Base-by-base conservation (phyloP, 2,888 invertebrate species). In the Polylopha cassiicola region DNA sequence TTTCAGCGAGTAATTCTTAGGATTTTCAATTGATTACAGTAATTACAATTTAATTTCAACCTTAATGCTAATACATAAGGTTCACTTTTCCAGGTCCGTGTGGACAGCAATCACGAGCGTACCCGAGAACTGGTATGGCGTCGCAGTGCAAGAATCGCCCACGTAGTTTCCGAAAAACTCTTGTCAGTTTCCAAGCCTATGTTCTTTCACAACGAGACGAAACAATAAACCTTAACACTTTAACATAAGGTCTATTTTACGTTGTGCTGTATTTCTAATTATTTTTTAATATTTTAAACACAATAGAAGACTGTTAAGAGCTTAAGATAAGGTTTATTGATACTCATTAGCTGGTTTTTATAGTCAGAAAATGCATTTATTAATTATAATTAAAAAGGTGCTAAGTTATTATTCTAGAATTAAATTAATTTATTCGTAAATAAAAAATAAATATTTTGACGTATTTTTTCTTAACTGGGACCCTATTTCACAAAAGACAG, bases 61-160 rank as follows among this genome's bases (percentile, higher is more conserved):
- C n/a, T 11, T 14, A 24, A 9, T 18, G 15, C 4, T 10, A 20
- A 36, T 42, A 53, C 4, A 29, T 27, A 21, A 10, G 6, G 6
- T 27, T 7, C 30, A 39, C 43, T 37, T 47, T 65, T 71, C 6
- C 70, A 94, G 94, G 93, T 95, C 17, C 89, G 94, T 55, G 93
- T 95, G 10, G 95, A 95, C 64, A 93, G 94, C 70, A 92, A 94
- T 63, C 94, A 94, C 65, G 95, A 95, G 73, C 89, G 92, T 61
- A 95, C 94, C 5, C 87, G 94, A 38, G 94, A 95, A 67, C 90
- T 94, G 55, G 90, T 94, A 27, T 95, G 95, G 95, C 90, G 89
- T 55, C 88, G 93, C 48, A 95, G 94, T 53, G 90, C 94, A 0
- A 90, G 93, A 67, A 94, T 95, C 53, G 95, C 95, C 8, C 91